These are phyloP conservation scores for Drosophila tanythrix DNA, from an alignment of 2,888 invertebrate species.

Conservation along the genomic window DNA sequence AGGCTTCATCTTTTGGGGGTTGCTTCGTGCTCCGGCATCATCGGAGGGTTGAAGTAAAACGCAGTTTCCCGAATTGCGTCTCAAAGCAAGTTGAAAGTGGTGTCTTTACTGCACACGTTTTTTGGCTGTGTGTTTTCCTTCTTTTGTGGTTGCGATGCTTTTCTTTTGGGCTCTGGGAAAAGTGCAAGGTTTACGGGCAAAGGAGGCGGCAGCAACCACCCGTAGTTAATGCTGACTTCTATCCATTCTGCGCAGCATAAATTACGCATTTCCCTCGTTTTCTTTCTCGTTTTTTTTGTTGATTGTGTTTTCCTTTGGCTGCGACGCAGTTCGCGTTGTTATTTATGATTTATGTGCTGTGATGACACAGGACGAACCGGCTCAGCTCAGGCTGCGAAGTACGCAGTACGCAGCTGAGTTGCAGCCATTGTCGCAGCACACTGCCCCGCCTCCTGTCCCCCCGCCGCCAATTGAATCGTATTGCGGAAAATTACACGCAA, in stretches of 20 bases:
- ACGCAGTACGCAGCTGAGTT: slow-evolving; percentile 43
- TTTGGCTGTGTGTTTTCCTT: not conserved
- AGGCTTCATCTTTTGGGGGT: slow-evolving; percentile 45
- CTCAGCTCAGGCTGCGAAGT: not conserved
- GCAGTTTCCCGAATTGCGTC: slow-evolving; percentile 77
- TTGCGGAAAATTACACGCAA: slow-evolving; percentile 73
- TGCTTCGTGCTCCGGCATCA: slow-evolving; percentile 11
- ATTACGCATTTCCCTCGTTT: slow-evolving; percentile 67
- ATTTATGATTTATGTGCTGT: slow-evolving; percentile 77
- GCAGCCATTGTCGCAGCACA: slow-evolving; percentile 27
- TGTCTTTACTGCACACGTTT: slow-evolving; percentile 42
- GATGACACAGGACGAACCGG: slow-evolving; percentile 69
- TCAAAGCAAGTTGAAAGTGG: slow-evolving; percentile 56
- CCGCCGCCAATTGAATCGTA: not conserved
- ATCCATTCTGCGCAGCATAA: slow-evolving; percentile 75
- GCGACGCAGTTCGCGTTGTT: slow-evolving; percentile 73
- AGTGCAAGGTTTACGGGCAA: slow-evolving; percentile 58
- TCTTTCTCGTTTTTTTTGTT: slow-evolving; percentile 26
- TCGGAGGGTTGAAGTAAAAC: slow-evolving; percentile 66
- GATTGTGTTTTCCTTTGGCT: slow-evolving; percentile 35
- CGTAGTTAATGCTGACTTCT: slow-evolving; percentile 34
- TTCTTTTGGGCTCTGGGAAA: slow-evolving; percentile 44
- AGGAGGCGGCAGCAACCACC: slow-evolving; percentile 55
- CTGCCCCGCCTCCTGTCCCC: not conserved
- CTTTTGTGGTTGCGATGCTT: not conserved